These are phyloP conservation scores for Andrena bucephala DNA, from an alignment of 2,888 invertebrate genomes.

Conservation along the genomic window DNA sequence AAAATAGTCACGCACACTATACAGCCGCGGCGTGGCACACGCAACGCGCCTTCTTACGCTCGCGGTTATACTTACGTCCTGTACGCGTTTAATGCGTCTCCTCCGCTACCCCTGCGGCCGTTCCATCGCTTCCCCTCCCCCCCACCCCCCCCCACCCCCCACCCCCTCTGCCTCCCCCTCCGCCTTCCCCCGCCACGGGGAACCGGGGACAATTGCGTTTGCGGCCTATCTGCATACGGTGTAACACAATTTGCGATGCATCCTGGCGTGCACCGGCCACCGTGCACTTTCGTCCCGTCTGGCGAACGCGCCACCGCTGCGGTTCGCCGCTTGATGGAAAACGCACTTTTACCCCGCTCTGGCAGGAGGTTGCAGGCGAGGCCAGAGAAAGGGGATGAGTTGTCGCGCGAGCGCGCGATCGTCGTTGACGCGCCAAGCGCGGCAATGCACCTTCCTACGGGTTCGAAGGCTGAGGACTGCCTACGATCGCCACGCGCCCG, in stretches of 20 bases:
- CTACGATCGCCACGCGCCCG: conserved; percentile 49
- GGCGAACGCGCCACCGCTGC: conserved; percentile 72
- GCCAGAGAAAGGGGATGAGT: not conserved
- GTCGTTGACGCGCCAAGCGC: not conserved
- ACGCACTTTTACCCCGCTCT: conserved; percentile 70
- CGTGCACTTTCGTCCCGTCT: conserved; percentile 42
- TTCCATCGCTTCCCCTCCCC: not conserved
- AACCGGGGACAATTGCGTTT: conserved; percentile 80
- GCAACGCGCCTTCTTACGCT: conserved; percentile 55
- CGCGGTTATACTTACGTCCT: conserved; percentile 49
- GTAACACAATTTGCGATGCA: conserved; percentile 73
- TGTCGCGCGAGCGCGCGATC: conserved; percentile 7
- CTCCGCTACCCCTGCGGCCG: conserved; percentile 20
- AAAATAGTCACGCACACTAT: conserved; percentile 68
- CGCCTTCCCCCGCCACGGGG: not conserved
- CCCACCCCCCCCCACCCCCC: not conserved
- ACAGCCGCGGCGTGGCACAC: conserved; percentile 53
- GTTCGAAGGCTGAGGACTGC: conserved; percentile 29
- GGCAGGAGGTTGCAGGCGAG: not conserved
- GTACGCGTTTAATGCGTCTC: conserved; percentile 45
- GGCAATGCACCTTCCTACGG: conserved; percentile 13
- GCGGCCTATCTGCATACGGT: conserved; percentile 74
- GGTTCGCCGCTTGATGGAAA: conserved; percentile 82
- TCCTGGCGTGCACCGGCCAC: conserved; percentile 22
- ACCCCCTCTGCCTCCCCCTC: not conserved